phyloP scores from a whole-genome alignment of 2,797 vertebrate species.

The Strix occidentalis region DNA sequence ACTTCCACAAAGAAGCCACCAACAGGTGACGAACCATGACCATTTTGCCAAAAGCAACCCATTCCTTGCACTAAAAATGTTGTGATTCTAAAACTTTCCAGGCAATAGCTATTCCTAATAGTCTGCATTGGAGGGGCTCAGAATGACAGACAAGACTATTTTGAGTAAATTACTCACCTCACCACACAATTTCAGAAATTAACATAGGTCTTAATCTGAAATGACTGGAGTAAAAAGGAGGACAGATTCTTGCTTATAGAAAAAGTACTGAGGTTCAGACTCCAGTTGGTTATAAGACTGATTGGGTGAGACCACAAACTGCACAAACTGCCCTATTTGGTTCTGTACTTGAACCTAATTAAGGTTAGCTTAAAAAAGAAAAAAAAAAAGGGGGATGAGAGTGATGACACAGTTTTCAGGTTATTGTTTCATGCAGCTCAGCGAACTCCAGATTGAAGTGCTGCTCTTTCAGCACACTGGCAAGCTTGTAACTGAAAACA shows the following conservation, averaged over 20 bases:
- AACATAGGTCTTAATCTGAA: neutral
- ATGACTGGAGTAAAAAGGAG: fast-evolving
- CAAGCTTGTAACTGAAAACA: neutral
- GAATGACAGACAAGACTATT: neutral
- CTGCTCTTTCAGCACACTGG: neutral
- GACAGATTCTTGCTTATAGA: neutral
- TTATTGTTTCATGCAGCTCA: neutral
- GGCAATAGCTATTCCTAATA: neutral
- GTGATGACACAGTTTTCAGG: neutral
- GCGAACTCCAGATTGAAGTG: neutral
- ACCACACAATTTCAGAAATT: neutral
- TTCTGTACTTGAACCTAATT: neutral
- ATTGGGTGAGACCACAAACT: neutral
- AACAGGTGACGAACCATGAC: neutral
- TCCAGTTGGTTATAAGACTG: neutral
- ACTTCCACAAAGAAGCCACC: neutral
- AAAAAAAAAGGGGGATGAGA: fast-evolving
- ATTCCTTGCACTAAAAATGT: neutral
- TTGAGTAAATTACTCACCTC: neutral
- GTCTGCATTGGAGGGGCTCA: neutral
- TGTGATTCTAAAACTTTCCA: neutral
- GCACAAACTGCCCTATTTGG: neutral
- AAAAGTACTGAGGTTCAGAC: neutral
- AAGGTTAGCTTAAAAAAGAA: neutral
- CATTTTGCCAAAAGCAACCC: neutral